Conservation (phyloP, 2,888 invertebrate species). For the Leptinotarsa peninsularis region DNA sequence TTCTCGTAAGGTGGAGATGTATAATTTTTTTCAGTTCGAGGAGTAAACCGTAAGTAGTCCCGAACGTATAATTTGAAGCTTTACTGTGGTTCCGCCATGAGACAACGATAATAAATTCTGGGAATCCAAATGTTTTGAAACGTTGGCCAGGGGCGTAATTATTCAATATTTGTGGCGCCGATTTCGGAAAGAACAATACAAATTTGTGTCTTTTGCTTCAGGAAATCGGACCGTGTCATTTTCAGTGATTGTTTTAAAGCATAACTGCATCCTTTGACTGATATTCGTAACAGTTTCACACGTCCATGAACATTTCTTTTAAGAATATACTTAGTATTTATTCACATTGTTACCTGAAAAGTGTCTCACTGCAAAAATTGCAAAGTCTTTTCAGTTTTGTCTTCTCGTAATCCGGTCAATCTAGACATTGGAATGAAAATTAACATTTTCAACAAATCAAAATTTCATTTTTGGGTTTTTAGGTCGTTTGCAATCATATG, state of each 20-base stretch:
- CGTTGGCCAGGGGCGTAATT: conserved; percentile 1
- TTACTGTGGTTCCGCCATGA: conserved; percentile 23
- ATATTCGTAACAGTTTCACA: too few species aligned
- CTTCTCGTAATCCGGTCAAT: too few species aligned
- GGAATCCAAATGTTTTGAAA: conserved; percentile 23
- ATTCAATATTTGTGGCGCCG: conserved; percentile 22
- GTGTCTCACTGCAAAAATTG: too few species aligned
- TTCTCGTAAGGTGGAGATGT: conserved; percentile 21
- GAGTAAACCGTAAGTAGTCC: conserved; percentile 11
- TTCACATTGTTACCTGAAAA: background rate
- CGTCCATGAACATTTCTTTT: too few species aligned
- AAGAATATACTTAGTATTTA: too few species aligned
- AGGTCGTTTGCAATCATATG: background rate
- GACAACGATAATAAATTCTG: conserved; percentile 25
- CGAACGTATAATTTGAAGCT: conserved; percentile 25
- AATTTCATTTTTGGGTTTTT: too few species aligned
- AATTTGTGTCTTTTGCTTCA: background rate
- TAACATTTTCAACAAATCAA: too few species aligned
- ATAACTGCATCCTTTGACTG: too few species aligned
- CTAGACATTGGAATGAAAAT: too few species aligned
- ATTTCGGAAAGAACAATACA: conserved; percentile 13
- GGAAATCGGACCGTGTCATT: conserved; percentile 12
- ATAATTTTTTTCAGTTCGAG: conserved; percentile 22
- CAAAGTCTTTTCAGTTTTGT: too few species aligned
- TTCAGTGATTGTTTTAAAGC: too few species aligned